Conservation (phyloP, 2,888 invertebrate species). For the Hartigia nigra region DNA sequence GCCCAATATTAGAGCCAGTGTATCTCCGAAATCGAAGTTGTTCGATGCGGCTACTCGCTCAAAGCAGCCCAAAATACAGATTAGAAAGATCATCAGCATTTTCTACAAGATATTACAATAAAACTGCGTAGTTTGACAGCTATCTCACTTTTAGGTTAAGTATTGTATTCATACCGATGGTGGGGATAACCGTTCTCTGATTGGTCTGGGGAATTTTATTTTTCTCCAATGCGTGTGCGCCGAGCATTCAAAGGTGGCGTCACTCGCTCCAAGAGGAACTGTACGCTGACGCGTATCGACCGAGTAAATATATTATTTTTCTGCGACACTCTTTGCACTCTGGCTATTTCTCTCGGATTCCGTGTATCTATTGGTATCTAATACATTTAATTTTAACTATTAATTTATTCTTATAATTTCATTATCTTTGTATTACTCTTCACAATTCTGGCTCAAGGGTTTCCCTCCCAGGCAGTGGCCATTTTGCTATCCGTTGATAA, state of each 20-base stretch:
- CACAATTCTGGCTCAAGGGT: background rate
- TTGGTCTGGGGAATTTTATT: constrained; percentile 9
- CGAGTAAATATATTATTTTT: constrained; percentile 49
- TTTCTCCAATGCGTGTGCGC: background rate
- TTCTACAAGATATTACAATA: constrained; percentile 4
- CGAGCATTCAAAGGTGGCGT: constrained; percentile 30
- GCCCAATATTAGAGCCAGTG: constrained; percentile 74
- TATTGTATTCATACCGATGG: constrained; percentile 7
- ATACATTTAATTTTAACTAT: background rate
- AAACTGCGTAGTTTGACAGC: constrained; percentile 1
- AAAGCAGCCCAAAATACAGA: constrained; percentile 36
- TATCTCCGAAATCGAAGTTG: constrained; percentile 76
- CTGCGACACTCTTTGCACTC: constrained; percentile 13
- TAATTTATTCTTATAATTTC: background rate
- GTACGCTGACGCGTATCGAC: constrained; percentile 54
- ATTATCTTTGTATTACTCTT: background rate
- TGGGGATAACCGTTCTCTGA: constrained; percentile 4
- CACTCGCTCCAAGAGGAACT: constrained; percentile 42
- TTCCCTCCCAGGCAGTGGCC: constrained; percentile 45
- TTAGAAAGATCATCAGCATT: constrained; percentile 41
- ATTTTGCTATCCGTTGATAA: constrained; percentile 67
- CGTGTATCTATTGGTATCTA: constrained; percentile 3
- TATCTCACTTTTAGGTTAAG: constrained; percentile 8
- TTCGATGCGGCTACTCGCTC: constrained; percentile 63
- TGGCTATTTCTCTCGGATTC: background rate